Evolutionary conservation across 2,888 invertebrate species (phyloP), one percentile per base, ranked within the genome.

Genomic region (Oligia latruncula): DNA sequence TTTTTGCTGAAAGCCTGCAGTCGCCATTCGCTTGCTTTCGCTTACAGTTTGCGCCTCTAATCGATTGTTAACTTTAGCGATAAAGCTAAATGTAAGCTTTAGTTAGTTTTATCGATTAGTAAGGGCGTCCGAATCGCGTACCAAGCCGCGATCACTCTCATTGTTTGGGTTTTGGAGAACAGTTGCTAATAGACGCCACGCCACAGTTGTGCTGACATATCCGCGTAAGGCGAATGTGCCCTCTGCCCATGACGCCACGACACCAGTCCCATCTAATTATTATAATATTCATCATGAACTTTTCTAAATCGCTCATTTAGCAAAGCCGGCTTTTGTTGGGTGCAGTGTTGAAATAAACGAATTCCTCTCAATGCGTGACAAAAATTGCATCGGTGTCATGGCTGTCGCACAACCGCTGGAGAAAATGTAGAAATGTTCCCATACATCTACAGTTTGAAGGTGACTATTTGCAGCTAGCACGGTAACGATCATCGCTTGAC

Each of bases 101-200:
- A 89, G 90, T 91, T 91, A 90, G 90, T 90, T 84, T 87, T 95
- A 96, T 96, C 95, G 96, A 96, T 96, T 94, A 89, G 89, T 87
- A 87, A 91, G 91, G 92, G 92, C 90, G 91, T 88, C 91, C 90
- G 90, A 90, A 92, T 90, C 92, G 92, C 95, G 96, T 96, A 96
- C 96, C 96, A 96, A 93, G 92, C 95, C 91, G 96, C 94, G 96
- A 97, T 94, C 95, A 95, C 95, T 93, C 96, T 94, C 94, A 96
- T 96, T 97, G 96, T 96, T 96, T 96, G 95, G 93, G 93, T 93
- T 89, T 92, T 91, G 92, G 94, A 93, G 93, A 94, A 93, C 93
- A 88, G 96, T 95, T 95, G 95, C 95, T 93, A 95, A 94, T 95
- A 91, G 92, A 94, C 95, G 90, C 92, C 91, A 82, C 82, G 86